These are phyloP conservation scores for Cladopsammia gracilis DNA, from an alignment of 64 coral and sea anemone species.

Conservation along the genomic window DNA sequence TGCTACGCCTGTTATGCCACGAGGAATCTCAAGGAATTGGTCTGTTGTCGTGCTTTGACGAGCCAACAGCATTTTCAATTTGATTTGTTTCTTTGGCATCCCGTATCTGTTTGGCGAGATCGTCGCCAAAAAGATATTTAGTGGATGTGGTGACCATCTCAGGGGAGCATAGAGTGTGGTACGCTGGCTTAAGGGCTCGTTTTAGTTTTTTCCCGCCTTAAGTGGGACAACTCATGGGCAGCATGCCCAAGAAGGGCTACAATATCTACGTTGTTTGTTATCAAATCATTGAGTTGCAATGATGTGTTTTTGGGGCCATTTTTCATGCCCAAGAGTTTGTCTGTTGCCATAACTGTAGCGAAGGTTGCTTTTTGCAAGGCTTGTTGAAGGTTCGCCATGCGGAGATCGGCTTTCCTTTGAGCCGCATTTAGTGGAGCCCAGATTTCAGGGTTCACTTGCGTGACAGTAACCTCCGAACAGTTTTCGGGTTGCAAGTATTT, in stretches of 20 bases:
- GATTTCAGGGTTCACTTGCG: slow-evolving; percentile 50
- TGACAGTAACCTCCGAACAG: background rate
- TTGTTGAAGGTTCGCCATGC: slow-evolving; percentile 31
- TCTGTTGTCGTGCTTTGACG: background rate
- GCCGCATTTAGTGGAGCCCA: slow-evolving; percentile 6
- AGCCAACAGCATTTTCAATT: slow-evolving; percentile 7
- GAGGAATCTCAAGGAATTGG: background rate
- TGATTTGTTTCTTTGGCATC: slow-evolving; percentile 24
- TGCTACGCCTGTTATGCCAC: background rate
- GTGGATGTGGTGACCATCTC: background rate
- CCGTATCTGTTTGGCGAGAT: slow-evolving; percentile 13
- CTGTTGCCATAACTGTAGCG: background rate
- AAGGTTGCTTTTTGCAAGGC: too few species aligned
- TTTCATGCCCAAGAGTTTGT: slow-evolving; percentile 9
- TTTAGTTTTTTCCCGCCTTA: background rate
- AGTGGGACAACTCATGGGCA: background rate
- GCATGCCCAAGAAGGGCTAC: background rate
- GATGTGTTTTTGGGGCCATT: background rate
- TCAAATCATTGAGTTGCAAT: background rate
- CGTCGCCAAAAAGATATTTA: slow-evolving; percentile 15
- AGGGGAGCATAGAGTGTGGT: background rate
- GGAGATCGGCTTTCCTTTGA: slow-evolving; percentile 14
- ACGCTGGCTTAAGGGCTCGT: background rate
- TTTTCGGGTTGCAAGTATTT: slow-evolving; percentile 25
- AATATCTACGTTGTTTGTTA: background rate